A percentile compares a stretch with the other conserved stretches of the same genome.
phyloP scores from a whole-genome alignment of 2,888 invertebrate species.

The Orchestes rusci region DNA sequence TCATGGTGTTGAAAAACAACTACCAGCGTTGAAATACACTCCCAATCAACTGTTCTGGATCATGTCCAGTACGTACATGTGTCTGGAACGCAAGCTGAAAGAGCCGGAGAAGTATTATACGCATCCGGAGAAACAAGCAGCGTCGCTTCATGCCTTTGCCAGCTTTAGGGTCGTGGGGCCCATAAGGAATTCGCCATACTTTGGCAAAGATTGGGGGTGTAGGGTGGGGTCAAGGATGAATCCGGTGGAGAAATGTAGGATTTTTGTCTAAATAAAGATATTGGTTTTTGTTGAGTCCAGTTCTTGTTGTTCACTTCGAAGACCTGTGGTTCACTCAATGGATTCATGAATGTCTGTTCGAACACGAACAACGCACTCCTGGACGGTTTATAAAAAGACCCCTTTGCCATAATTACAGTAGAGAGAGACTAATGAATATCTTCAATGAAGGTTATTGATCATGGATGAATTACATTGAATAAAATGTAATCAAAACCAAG shows the following conservation, averaged over 20 bases:
- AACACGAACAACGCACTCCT: too few relatives aligned
- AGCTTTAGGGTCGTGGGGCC: constrained; percentile 29
- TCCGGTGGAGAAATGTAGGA: constrained; percentile 31
- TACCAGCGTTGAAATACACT: constrained; percentile 45
- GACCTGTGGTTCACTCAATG: too few relatives aligned
- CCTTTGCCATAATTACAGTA: too few relatives aligned
- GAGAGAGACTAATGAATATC: too few relatives aligned
- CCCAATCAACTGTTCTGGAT: constrained; percentile 52
- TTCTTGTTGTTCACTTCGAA: too few relatives aligned
- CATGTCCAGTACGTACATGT: constrained; percentile 31
- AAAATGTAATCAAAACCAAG: too few relatives aligned
- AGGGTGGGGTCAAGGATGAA: constrained; percentile 32
- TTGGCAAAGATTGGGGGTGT: constrained; percentile 33
- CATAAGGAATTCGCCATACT: constrained; percentile 31
- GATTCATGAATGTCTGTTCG: too few relatives aligned
- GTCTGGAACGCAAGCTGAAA: constrained; percentile 27
- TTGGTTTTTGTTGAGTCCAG: not conserved
- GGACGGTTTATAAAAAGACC: too few relatives aligned
- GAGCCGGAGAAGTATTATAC: constrained; percentile 10
- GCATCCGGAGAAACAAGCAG: constrained; percentile 5
- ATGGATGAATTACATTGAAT: too few relatives aligned
- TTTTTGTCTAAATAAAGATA: constrained; percentile 17
- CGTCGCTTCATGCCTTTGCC: constrained; percentile 22
- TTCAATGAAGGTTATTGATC: too few relatives aligned
- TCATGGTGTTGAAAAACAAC: constrained; percentile 55